Conservation (phyloP, 1,140 invertebrate species). For the Pissodes strobi region DNA sequence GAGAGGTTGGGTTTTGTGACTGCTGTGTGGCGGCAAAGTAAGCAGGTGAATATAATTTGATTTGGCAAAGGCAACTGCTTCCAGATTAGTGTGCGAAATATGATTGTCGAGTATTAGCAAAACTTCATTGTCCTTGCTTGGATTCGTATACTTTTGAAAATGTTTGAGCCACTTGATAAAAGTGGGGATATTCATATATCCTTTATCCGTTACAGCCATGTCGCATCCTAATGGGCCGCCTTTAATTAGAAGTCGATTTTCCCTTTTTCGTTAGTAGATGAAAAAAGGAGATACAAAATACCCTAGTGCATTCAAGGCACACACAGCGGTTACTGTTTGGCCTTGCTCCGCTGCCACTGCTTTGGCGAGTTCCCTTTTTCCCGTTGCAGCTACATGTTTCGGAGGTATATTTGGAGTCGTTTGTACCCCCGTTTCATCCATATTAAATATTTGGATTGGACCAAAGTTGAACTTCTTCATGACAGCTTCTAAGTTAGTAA, state of each 20-base stretch:
- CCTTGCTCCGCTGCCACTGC: slow-evolving; percentile 9
- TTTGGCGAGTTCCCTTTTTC: slow-evolving; percentile 12
- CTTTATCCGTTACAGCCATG: neutral
- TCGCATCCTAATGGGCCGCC: neutral
- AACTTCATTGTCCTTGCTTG: neutral
- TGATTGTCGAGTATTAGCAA: neutral
- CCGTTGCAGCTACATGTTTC: slow-evolving; percentile 7
- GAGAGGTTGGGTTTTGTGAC: slow-evolving; percentile 2
- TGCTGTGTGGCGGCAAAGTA: neutral
- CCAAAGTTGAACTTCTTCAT: slow-evolving; percentile 8
- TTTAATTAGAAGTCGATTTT: neutral
- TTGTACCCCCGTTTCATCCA: slow-evolving; percentile 1
- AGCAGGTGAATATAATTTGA: neutral
- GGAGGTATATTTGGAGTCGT: slow-evolving; percentile 8
- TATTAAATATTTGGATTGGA: slow-evolving; percentile 1
- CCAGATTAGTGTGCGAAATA: neutral
- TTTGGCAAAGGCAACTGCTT: neutral
- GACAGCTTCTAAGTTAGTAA: neutral
- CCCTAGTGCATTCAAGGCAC: slow-evolving; percentile 5
- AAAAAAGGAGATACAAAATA: slow-evolving; percentile 7
- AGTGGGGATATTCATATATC: no score
- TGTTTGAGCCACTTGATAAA: neutral
- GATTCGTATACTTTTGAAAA: neutral
- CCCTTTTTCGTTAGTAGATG: neutral
- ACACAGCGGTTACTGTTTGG: slow-evolving; percentile 21